These are phyloP conservation scores for Oncorhynchus masou DNA, from an alignment of 2,113 vertebrate species.

Conservation along the genomic window DNA sequence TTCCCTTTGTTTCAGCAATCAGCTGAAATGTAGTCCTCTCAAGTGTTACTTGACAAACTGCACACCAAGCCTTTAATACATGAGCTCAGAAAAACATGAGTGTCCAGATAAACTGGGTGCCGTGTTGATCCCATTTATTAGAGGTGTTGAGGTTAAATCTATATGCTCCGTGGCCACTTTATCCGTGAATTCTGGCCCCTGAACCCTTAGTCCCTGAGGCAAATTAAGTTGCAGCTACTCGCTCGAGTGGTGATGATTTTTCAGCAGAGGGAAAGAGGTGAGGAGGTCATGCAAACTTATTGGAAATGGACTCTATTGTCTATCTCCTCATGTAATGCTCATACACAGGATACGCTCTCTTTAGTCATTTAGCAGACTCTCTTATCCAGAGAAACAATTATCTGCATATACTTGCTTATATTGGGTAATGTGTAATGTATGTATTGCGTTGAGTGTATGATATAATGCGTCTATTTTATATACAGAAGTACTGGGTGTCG, in stretches of 20 bases:
- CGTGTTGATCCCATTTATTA: background rate
- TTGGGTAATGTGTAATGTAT: too few species aligned
- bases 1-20: too few species aligned
- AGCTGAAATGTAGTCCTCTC: too few species aligned
- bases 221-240: constrained; percentile 51
- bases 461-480: too few species aligned
- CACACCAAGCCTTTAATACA: too few species aligned
- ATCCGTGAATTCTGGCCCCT: constrained; percentile 22
- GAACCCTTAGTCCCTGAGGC: constrained; percentile 6
- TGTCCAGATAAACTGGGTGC: constrained; percentile 37
- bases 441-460: too few species aligned
- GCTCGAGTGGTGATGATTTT: constrained; percentile 22
- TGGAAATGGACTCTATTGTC: background rate
- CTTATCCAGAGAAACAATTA: too few species aligned
- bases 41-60: too few species aligned
- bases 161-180: constrained; percentile 34
- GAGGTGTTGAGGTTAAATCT: constrained; percentile 43
- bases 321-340: background rate
- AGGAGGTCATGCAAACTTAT: background rate
- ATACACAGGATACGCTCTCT: too few species aligned
- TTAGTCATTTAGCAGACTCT: too few species aligned
- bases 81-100: background rate
- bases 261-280: constrained; percentile 13
- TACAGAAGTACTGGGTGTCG: too few species aligned
- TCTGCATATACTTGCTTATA: too few species aligned